Evolutionary conservation across 2,888 invertebrate genomes (phyloP), one percentile per base, ranked within the genome.

Genomic region (Pediacus dermestoides): DNA sequence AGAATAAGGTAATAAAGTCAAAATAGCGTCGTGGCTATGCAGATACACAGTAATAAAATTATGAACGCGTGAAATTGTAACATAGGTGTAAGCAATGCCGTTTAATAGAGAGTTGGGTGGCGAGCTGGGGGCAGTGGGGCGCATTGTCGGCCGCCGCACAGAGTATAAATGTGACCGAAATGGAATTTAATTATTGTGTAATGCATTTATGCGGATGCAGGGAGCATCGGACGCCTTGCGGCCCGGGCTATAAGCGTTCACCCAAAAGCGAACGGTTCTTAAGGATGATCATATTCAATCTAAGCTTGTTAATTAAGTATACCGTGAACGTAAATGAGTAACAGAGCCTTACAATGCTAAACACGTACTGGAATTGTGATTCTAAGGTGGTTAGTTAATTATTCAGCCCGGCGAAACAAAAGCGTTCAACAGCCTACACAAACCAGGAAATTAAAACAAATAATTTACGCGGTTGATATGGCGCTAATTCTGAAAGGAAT

Each of bases 161-260:
- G 59, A 60, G 64, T 63, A 62, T 63, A 66, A 64, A 65, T 66
- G 64, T 60, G 60, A 61, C 62, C 60, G 58, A 66, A 67, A 64
- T 64, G 67, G 66, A 67, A 67, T 69, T 68, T 68, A 66, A 69
- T 69, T 69, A 68, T 66, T 62, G 65, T 57, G 56, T 63, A 64
- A 66, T 64, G 64, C 63, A 64, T 66, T 67, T 63, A 60, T 62
- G 61, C 59, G 53, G 55, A 47, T 55, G 55, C 47, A 52, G 38
- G 40, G 33, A 37, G 30, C 10, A 28, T 10, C n/a, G 10, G 23
- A 9, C 23, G 10, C 23, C 23, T 23, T 23, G 23, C 23, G 9
- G 10, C 23, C 10, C n/a, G 4, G 9, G 23, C 8, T 23, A 9
- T 6, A n/a, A 23, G 10, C 23, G 23, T 23, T 23, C 10, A 9